Conservation (phyloP, 2,113 vertebrate species). For the Tachycineta bicolor region DNA sequence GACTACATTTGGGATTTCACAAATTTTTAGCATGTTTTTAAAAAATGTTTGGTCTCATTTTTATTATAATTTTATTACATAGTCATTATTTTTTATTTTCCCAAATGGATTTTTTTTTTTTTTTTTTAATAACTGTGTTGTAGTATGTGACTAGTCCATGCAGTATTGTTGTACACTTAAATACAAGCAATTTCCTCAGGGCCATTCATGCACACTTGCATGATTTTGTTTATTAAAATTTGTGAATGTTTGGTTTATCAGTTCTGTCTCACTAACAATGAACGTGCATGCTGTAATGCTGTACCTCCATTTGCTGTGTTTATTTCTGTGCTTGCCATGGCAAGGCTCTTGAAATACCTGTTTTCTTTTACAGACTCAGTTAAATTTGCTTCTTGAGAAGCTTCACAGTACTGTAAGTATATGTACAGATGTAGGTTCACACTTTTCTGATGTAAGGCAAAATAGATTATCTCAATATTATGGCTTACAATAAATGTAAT, state of each 20-base stretch:
- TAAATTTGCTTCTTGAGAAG: conserved; percentile 96
- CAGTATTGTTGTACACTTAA: neutral
- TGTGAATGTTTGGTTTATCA: neutral
- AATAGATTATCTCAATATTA: neutral
- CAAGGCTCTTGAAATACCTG: neutral
- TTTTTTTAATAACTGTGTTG: neutral
- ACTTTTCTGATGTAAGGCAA: neutral
- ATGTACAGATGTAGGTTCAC: neutral
- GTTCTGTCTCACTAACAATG: neutral
- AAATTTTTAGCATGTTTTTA: neutral
- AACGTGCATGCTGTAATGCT: conserved; percentile 3
- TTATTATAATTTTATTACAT: neutral
- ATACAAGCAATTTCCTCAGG: neutral
- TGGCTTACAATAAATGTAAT: neutral
- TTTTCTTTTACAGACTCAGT: conserved; percentile 85
- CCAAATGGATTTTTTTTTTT: neutral
- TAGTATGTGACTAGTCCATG: neutral
- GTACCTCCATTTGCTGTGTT: neutral
- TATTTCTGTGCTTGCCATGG: neutral
- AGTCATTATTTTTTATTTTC: neutral
- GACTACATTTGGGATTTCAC: neutral
- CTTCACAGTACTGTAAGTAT: conserved; percentile 94
- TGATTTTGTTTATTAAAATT: conserved; percentile 15
- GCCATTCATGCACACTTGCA: conserved; percentile 50
- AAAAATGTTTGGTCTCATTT: neutral